phyloP scores from a whole-genome alignment of 2,888 invertebrate genomes.

The Limnephilus rhombicus region DNA sequence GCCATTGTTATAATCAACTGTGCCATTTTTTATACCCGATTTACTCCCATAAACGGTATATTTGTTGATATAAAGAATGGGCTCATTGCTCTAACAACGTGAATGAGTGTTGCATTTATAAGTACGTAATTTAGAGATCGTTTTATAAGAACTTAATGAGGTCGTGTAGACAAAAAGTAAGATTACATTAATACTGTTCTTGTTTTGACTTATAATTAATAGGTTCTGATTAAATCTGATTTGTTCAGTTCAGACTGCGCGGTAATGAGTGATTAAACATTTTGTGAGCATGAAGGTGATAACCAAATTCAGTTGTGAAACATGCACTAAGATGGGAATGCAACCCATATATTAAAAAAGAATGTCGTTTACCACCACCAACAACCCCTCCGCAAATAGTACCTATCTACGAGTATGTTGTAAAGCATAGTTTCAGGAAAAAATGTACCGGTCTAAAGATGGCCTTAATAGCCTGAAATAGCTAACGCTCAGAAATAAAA shows the following conservation, averaged over 20 bases:
- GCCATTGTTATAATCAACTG: not conserved
- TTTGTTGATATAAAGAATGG: slow-evolving; percentile 27
- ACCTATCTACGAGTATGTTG: too few relatives aligned
- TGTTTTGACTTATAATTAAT: not conserved
- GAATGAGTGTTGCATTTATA: not conserved
- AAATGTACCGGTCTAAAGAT: too few relatives aligned
- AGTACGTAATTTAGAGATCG: not conserved
- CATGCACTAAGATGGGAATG: too few relatives aligned
- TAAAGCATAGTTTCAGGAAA: too few relatives aligned
- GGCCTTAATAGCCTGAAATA: too few relatives aligned
- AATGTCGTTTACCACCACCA: too few relatives aligned
- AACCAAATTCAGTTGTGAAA: too few relatives aligned
- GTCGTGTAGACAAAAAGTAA: not conserved
- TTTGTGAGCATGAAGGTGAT: not conserved
- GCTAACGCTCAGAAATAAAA: too few relatives aligned
- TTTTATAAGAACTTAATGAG: not conserved
- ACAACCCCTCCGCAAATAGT: too few relatives aligned
- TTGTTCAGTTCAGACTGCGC: not conserved
- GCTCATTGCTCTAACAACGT: not conserved
- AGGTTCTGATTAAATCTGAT: not conserved
- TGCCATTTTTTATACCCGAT: slow-evolving; percentile 19
- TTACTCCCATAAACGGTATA: slow-evolving; percentile 35
- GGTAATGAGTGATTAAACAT: not conserved
- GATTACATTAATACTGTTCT: not conserved
- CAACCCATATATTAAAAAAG: too few relatives aligned